Percentiles rank a stretch among this genome's conserved stretches.
Conservation (phyloP, 2,113 vertebrate species). For the Silurus asotus region DNA sequence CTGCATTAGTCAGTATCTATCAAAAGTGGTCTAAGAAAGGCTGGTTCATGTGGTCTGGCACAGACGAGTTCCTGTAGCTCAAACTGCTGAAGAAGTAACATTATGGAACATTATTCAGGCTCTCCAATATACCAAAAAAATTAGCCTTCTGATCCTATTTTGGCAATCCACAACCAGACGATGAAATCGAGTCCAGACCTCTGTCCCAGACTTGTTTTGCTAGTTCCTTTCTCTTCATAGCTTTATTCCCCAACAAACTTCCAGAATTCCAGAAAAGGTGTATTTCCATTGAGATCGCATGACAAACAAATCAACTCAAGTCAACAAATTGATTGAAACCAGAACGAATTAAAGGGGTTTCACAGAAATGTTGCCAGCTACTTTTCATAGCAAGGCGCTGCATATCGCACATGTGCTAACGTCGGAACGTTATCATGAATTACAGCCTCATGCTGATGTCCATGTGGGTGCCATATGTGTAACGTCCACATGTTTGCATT, state of each 20-base stretch:
- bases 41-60: too few species aligned
- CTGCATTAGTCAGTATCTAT: too few species aligned
- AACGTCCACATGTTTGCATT: background rate
- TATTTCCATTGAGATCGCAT: background rate
- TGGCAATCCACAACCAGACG: background rate
- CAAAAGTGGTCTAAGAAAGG: too few species aligned
- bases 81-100: background rate
- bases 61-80: too few species aligned
- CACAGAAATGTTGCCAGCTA: background rate
- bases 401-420: background rate
- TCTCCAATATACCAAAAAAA: background rate
- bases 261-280: background rate
- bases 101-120: background rate
- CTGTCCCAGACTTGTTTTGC: background rate
- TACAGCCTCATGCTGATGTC: background rate
- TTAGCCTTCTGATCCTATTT: background rate
- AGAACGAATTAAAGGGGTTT: background rate
- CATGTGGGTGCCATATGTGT: slow-evolving; percentile 5
- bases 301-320: background rate
- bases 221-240: background rate
- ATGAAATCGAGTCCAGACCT: background rate
- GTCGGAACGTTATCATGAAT: background rate
- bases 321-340: background rate
- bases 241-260: background rate
- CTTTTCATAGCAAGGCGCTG: background rate